Evolutionary conservation across 2,888 invertebrate genomes (phyloP), one percentile per base, ranked within the genome.

Genomic region (Cerastis leucographa): DNA sequence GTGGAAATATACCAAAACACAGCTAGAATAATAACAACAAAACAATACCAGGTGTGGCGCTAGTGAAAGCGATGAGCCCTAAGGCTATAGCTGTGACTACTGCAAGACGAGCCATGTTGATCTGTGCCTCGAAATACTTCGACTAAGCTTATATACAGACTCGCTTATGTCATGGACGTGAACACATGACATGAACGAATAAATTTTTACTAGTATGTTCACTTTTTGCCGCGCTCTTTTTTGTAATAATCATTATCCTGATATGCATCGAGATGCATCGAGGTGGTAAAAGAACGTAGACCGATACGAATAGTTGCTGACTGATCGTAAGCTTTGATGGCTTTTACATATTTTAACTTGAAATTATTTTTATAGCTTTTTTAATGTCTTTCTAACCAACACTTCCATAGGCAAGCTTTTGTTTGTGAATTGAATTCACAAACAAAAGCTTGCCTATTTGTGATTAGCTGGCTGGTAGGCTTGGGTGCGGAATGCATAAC

Each of bases 21-120:
- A 51, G 59, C 19, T 61, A 62, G 3, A 71, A 67, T 22, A 65
- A 67, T 19, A 75, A 71, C 17, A 81, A 76, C 42, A 67, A 76
- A 73, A 14, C 56, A 74, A 59, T 94, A 94, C 95, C 95, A 94
- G 95, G 93, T 62, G 94, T 91, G 65, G 94, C 95, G 86, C 90
- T 91, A 19, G 90, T 90, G 90, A 93, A 94, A 79, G 91, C 94
- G 67, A 94, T 71, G 40, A 95, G 93, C 89, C 94, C 95, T 82
- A 96, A 80, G 87, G 93, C 95, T 85, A 94, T 83, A n/a, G 7
- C 44, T 62, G 92, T 90, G 80, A 90, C 88, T n/a, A 95, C 83
- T 83, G 90, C 91, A 51, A 96, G 92, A 70, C 94, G 94, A 81
- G 93, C 91, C 96, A 96, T 96, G 79, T 35, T 83, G 76, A 35